phyloP scores from a whole-genome alignment of 2,888 invertebrate species.

The Helleia helle region DNA sequence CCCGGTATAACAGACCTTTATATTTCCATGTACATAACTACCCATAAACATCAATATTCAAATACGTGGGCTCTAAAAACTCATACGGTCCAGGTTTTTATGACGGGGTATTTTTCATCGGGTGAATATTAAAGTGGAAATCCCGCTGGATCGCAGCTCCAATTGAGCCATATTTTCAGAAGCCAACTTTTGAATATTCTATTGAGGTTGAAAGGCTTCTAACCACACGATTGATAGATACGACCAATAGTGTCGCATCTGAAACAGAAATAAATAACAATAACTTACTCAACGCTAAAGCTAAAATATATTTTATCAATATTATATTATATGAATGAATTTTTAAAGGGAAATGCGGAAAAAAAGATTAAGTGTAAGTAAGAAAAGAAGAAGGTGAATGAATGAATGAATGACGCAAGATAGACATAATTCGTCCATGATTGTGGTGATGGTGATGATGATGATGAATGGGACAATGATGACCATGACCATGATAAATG shows the following conservation, averaged over 20 bases:
- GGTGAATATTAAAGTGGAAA: slow-evolving; percentile 61
- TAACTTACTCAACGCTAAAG: not conserved
- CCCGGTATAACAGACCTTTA: slow-evolving; percentile 28
- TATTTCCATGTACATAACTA: slow-evolving; percentile 26
- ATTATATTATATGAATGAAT: too few relatives aligned
- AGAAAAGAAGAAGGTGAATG: too few relatives aligned
- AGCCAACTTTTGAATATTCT: slow-evolving; percentile 60
- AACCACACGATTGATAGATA: not conserved
- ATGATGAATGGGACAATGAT: too few relatives aligned
- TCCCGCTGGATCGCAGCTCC: slow-evolving; percentile 47
- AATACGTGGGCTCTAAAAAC: slow-evolving; percentile 54
- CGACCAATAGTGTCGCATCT: not conserved
- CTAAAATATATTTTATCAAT: too few relatives aligned
- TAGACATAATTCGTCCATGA: too few relatives aligned
- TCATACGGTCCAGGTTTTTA: slow-evolving; percentile 61
- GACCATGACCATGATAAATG: too few relatives aligned
- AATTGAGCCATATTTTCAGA: slow-evolving; percentile 63
- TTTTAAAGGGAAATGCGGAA: too few relatives aligned
- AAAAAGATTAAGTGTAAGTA: too few relatives aligned
- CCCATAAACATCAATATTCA: slow-evolving; percentile 66
- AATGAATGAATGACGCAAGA: too few relatives aligned
- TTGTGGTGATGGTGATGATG: too few relatives aligned
- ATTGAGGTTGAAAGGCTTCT: slow-evolving; percentile 49
- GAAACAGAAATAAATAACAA: slow-evolving; percentile 4
- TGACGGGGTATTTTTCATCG: slow-evolving; percentile 61